Evolutionary conservation across 2,797 vertebrate species (phyloP).

Genomic region (Microcaecilia unicolor): DNA sequence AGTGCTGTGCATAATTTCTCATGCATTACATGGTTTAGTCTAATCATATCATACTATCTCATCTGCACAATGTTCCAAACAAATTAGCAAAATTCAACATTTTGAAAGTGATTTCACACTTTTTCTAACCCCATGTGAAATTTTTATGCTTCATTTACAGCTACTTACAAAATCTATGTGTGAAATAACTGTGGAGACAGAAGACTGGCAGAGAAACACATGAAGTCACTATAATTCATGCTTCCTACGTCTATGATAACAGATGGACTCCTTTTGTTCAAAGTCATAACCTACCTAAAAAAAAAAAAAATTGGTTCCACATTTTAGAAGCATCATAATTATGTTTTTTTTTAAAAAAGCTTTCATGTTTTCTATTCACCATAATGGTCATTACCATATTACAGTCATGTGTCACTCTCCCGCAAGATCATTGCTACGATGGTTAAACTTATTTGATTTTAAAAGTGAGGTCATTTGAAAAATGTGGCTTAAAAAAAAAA

Average conservation of each 20-base stretch:
- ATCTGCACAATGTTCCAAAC: neutral
- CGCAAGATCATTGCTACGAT: slow-evolving; percentile 4
- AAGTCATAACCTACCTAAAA: slow-evolving; percentile 11
- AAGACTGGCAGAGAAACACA: slow-evolving; percentile 1
- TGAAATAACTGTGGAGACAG: slow-evolving; percentile 6
- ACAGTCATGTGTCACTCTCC: slow-evolving; percentile 17
- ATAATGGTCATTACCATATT: slow-evolving; percentile 18
- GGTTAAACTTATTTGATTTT: slow-evolving; percentile 24
- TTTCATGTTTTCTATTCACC: too few relatives aligned
- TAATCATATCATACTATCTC: accelerated
- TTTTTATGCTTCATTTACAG: slow-evolving; percentile 2
- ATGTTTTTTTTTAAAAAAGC: too few relatives aligned
- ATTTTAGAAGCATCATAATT: slow-evolving; percentile 12
- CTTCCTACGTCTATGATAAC: neutral
- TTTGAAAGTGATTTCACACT: slow-evolving; percentile 8
- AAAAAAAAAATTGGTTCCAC: slow-evolving; percentile 3
- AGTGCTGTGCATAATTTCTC: too few relatives aligned
- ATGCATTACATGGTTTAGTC: too few relatives aligned
- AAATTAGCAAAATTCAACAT: slow-evolving; percentile 1
- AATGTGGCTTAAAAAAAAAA: slow-evolving; percentile 22
- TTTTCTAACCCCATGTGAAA: slow-evolving; percentile 1
- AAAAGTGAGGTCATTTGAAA: slow-evolving; percentile 23
- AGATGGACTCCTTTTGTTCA: neutral
- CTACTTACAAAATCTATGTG: slow-evolving; percentile 2
- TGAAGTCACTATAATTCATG: slow-evolving; percentile 4